These are phyloP conservation scores for Mycteria americana DNA, from an alignment of 2,797 vertebrate species.

Conservation along the genomic window DNA sequence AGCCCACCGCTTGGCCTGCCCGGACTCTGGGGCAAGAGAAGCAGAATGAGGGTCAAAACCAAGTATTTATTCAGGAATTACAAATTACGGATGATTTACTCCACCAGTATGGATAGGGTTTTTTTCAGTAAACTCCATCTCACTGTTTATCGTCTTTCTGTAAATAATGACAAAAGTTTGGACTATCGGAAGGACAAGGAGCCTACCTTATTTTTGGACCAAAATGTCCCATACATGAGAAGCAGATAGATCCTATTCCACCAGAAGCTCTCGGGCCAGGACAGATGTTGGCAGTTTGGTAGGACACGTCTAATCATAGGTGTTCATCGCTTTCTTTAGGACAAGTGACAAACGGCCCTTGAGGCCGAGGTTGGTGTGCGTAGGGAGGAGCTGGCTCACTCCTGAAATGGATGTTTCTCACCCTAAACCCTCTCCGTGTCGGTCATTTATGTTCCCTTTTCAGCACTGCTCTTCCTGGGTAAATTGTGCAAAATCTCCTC, in stretches of 20 bases:
- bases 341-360: background rate
- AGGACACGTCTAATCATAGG: accelerated
- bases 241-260: background rate
- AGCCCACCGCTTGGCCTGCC: background rate
- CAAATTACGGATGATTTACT: background rate
- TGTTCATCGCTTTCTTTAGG: background rate
- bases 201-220: accelerated
- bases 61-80: background rate
- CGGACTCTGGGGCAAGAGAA: background rate
- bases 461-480: background rate
- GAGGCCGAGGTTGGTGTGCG: background rate
- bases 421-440: background rate
- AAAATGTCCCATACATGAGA: background rate
- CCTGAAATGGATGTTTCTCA: background rate
- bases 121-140: background rate
- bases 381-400: background rate
- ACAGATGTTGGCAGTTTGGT: background rate
- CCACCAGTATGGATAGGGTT: accelerated
- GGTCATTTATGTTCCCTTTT: background rate
- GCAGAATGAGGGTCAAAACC: background rate
- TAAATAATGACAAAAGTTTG: background rate
- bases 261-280: background rate
- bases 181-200: accelerated
- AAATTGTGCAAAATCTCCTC: background rate
- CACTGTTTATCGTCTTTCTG: background rate